Percentiles rank a stretch among this genome's conserved stretches.
These are phyloP conservation scores for Microctonus brassicae DNA, from an alignment of 2,888 invertebrate genomes.

Conservation along the genomic window DNA sequence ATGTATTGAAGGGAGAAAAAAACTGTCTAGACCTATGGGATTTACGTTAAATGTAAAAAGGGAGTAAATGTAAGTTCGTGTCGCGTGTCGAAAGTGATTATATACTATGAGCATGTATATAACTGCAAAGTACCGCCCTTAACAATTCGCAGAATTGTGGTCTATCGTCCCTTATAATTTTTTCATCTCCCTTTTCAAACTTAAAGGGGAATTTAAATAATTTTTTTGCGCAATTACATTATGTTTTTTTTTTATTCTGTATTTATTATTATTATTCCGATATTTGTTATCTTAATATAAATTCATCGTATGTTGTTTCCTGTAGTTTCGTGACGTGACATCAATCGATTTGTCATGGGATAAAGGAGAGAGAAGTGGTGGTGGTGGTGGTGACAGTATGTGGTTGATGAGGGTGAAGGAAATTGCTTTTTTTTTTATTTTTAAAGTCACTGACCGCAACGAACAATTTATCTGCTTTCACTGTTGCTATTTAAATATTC, in stretches of 20 bases:
- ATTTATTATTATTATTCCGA: too few species aligned
- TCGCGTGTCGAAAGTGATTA: constrained; percentile 47
- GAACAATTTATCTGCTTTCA: constrained; percentile 5
- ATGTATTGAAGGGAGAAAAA: constrained; percentile 21
- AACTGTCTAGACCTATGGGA: constrained; percentile 43
- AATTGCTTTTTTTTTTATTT: background rate
- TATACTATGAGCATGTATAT: constrained; percentile 39
- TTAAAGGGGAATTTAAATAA: background rate
- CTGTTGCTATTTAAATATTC: background rate
- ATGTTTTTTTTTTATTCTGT: background rate
- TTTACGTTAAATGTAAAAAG: background rate
- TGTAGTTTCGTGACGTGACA: background rate
- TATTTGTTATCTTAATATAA: background rate
- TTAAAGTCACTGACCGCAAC: constrained; percentile 10
- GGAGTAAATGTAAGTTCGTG: background rate
- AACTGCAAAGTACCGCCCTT: constrained; percentile 36
- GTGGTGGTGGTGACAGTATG: background rate
- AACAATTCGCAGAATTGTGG: constrained; percentile 37
- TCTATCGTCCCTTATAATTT: constrained; percentile 15
- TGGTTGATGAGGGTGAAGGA: background rate
- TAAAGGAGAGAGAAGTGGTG: background rate
- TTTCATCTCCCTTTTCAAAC: background rate
- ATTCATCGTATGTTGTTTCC: constrained; percentile 20
- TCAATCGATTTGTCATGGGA: background rate
- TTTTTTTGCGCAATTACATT: background rate